phyloP scores from a whole-genome alignment of 2,113 vertebrate genomes.

The Clinocottus analis region DNA sequence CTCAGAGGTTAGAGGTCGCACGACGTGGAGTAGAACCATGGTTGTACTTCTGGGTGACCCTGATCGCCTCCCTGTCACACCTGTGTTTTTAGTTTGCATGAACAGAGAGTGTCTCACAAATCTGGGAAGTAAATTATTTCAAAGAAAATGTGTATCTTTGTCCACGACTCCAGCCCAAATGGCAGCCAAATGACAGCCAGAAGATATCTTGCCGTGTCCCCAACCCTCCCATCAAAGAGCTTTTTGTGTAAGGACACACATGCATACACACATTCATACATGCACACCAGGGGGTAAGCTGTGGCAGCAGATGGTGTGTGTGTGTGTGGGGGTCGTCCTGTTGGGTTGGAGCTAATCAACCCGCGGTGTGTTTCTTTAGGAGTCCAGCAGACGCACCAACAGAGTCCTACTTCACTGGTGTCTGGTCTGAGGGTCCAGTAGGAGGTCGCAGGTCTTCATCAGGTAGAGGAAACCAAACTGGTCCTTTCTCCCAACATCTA shows the following conservation, averaged over 20 bases:
- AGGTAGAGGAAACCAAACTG: constrained; percentile 8
- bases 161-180: neutral
- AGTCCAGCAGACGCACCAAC: constrained; percentile 9
- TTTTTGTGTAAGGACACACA: constrained; percentile 46
- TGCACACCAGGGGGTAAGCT: constrained; percentile 43
- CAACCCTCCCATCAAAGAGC: neutral
- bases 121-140: neutral
- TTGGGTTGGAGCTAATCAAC: constrained; percentile 20
- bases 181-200: neutral
- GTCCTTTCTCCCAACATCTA: neutral
- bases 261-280: constrained; percentile 38
- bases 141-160: neutral
- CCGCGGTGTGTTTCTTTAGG: neutral
- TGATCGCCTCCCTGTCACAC: neutral
- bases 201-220: neutral
- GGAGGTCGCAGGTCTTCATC: constrained; percentile 36
- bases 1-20: too few relatives aligned
- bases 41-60: neutral
- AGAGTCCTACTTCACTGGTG: neutral
- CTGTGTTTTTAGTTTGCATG: neutral
- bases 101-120: neutral
- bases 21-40: neutral
- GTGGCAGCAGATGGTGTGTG: constrained; percentile 43
- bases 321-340: neutral
- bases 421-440: constrained; percentile 10